A percentile compares a stretch with the other conserved stretches of the same genome.
Conservation (phyloP, 2,888 invertebrate species). For the Geophilus truncorum region DNA sequence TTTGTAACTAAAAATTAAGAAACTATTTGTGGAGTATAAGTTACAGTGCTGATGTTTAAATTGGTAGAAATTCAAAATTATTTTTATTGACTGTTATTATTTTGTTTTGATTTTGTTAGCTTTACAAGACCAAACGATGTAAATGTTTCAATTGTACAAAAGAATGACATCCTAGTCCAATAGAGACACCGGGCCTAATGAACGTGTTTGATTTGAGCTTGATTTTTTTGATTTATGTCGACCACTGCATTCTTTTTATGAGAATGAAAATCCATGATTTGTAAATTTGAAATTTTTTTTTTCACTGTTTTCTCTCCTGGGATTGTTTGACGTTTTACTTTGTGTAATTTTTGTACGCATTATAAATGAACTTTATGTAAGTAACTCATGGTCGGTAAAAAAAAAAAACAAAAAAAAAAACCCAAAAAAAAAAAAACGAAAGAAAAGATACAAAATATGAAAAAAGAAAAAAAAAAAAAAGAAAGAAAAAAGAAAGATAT, state of each 20-base stretch:
- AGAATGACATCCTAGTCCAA: not conserved
- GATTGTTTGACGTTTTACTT: not conserved
- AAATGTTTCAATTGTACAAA: constrained; percentile 14
- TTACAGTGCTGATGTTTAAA: too few species aligned
- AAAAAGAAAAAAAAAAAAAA: not conserved
- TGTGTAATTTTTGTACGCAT: not conserved
- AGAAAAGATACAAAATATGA: not conserved
- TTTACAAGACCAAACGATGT: not conserved
- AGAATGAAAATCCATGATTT: not conserved
- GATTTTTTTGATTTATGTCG: not conserved
- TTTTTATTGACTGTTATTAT: not conserved
- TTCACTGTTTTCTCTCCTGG: not conserved
- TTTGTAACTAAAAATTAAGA: not conserved
- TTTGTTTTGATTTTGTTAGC: not conserved
- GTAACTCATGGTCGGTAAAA: not conserved
- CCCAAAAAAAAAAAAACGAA: not conserved
- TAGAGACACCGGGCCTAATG: not conserved
- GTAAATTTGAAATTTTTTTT: not conserved
- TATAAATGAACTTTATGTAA: not conserved
- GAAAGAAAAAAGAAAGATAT: not conserved
- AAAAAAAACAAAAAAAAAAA: not conserved
- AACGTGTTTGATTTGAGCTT: not conserved
- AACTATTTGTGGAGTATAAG: too few species aligned
- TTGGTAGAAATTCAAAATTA: too few species aligned
- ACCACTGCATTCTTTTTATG: not conserved